A percentile compares a stretch with the other conserved stretches of the same genome.
These are phyloP conservation scores for Pomatostomus ruficeps DNA, from an alignment of 2,113 vertebrate genomes.

Conservation along the genomic window DNA sequence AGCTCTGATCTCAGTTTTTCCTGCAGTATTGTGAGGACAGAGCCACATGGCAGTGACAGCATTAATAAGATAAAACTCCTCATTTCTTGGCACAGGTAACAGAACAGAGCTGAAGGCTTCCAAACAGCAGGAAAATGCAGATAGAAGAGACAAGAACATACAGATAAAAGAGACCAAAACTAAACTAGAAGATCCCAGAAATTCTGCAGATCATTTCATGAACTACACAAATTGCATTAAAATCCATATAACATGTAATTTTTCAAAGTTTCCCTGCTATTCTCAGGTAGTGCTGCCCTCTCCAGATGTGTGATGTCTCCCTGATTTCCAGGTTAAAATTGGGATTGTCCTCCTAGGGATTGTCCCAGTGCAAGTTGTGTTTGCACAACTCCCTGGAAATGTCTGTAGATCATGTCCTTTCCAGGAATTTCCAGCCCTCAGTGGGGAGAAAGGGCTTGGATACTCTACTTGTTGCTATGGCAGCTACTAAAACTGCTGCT, in stretches of 20 bases:
- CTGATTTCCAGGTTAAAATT: not conserved
- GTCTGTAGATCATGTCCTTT: not conserved
- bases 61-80: not conserved
- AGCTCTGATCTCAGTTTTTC: not conserved
- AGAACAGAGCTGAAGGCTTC: not conserved
- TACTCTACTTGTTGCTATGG: constrained; percentile 47
- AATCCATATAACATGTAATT: not conserved
- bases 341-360: not conserved
- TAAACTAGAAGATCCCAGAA: not conserved
- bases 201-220: fast-evolving
- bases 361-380: not conserved
- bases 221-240: not conserved
- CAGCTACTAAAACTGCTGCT: constrained; percentile 42
- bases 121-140: not conserved
- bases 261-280: not conserved
- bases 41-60: not conserved
- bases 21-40: not conserved
- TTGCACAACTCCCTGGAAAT: not conserved
- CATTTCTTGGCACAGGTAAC: not conserved
- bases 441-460: not conserved
- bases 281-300: not conserved
- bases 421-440: not conserved
- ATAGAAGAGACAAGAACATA: not conserved
- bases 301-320: fast-evolving
- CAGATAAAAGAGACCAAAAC: not conserved